Percentiles rank a stretch among this genome's conserved stretches.
Evolutionary conservation across 2,797 vertebrate species (phyloP).

Genomic region (Bryconaethiops microstoma): DNA sequence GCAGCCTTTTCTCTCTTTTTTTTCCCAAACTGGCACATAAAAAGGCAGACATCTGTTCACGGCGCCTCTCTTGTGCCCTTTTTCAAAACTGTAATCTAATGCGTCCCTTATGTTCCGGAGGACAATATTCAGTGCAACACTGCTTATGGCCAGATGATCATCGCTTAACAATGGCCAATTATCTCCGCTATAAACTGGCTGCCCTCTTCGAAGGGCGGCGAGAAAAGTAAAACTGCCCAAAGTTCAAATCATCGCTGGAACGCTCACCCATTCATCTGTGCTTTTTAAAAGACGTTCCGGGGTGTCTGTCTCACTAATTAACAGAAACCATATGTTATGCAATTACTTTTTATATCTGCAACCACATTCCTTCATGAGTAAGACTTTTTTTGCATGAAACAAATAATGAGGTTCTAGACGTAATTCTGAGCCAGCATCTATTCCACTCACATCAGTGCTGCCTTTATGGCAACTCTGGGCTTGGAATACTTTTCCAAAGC

Average conservation of each 20-base stretch:
- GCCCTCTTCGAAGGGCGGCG: slow-evolving; percentile 56
- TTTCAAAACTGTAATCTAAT: slow-evolving; percentile 55
- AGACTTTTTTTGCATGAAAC: slow-evolving; percentile 1
- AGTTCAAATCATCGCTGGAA: slow-evolving; percentile 37
- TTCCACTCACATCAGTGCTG: background rate
- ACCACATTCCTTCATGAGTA: background rate
- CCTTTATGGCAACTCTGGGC: background rate
- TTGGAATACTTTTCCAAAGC: too few relatives aligned
- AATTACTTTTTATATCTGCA: slow-evolving; percentile 27
- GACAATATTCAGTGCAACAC: slow-evolving; percentile 53
- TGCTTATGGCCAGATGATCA: slow-evolving; percentile 55
- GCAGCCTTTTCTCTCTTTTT: slow-evolving; percentile 29
- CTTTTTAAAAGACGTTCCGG: slow-evolving; percentile 10
- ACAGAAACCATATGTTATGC: slow-evolving; percentile 37
- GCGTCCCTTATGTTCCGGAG: slow-evolving; percentile 56
- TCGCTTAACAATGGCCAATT: slow-evolving; percentile 58
- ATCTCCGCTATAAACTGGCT: slow-evolving; percentile 51
- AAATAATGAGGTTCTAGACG: slow-evolving; percentile 22
- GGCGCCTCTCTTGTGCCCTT: slow-evolving; percentile 42
- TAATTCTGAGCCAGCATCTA: background rate
- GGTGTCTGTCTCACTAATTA: slow-evolving; percentile 39
- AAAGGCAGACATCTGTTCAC: slow-evolving; percentile 59
- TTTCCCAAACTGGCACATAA: slow-evolving; percentile 48
- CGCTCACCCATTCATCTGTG: background rate
- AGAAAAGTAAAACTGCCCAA: slow-evolving; percentile 42